Evolutionary conservation across 2,888 invertebrate species (phyloP).

Genomic region (Cistogaster globosa): DNA sequence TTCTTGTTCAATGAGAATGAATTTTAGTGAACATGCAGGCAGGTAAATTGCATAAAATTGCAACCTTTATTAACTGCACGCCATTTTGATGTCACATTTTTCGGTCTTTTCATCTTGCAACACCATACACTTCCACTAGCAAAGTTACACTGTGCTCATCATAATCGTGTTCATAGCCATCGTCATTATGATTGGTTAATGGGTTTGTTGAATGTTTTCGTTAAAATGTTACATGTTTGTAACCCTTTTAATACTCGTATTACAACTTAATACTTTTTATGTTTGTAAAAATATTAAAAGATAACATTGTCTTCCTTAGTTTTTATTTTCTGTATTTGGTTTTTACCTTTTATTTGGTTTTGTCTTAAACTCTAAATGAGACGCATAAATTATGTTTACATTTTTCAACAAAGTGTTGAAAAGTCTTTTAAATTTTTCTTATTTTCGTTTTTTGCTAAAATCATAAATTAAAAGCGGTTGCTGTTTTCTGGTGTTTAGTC

Average conservation of each 20-base stretch:
- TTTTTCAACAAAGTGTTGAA: slow-evolving; percentile 67
- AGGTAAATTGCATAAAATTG: slow-evolving; percentile 59
- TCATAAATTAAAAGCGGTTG: slow-evolving; percentile 64
- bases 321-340: not conserved
- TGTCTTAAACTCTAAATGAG: slow-evolving; percentile 40
- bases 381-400: slow-evolving; percentile 69
- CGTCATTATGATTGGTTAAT: slow-evolving; percentile 71
- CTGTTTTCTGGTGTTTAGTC: slow-evolving; percentile 4
- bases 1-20: slow-evolving; percentile 57
- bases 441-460: slow-evolving; percentile 45
- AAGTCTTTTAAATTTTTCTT: slow-evolving; percentile 57
- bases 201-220: slow-evolving; percentile 53
- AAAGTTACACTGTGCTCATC: not conserved
- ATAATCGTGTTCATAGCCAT: slow-evolving; percentile 30
- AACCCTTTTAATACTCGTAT: slow-evolving; percentile 63
- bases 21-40: slow-evolving; percentile 49
- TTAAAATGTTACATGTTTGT: slow-evolving; percentile 39
- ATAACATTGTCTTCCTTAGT: slow-evolving; percentile 28
- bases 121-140: slow-evolving; percentile 27
- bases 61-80: slow-evolving; percentile 70
- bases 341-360: slow-evolving; percentile 15
- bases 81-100: slow-evolving; percentile 71
- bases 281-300: slow-evolving; percentile 25
- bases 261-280: slow-evolving; percentile 64
- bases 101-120: slow-evolving; percentile 60